Base-by-base conservation (phyloP, 2,113 vertebrate genomes). In the Gavia stellata region DNA sequence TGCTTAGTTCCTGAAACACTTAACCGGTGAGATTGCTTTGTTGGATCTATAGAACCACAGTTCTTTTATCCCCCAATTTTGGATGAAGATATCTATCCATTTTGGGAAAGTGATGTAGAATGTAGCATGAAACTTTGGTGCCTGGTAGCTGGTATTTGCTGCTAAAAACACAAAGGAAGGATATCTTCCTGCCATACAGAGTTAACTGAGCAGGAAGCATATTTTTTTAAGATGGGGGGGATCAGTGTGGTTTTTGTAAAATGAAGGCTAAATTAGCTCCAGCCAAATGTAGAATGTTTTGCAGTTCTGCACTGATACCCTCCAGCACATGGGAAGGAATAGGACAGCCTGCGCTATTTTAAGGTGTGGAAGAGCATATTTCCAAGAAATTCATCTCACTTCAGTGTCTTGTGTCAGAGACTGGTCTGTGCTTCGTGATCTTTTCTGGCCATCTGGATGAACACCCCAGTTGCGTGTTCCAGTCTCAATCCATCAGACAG, bases 81-180 rank as follows among this genome's bases (percentile, higher is more conserved):
- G 71, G 53, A 82, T 93, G 71, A 95, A 95, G 94, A 66, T 86
- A 80, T 81, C 66, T 65, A 36, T 10, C 87, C 78, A 3, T 92
- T 87, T 91, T 70, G 81, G 86, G 70, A 89, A 89, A 33, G 86
- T 14, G 42, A 42, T 62, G 71, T 68, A 66, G 92, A 95, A 80
- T 34, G 62, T 68, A 91, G 90, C 12, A 0, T 44, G 87, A 78
- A 91, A 90, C 81, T 87, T 92, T 82, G 84, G 89, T 92, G 86
- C 75, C 82, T 79, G 56, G 81, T 87, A 82, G 71, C 95, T 90
- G 91, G 81, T 55, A 49, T 81, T 84, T 67, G 89, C 93, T 25
- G 53, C 93, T 96, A 65, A 72, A 94, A 96, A 81, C 82, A 94
- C 95, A 94, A 93, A 92, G 91, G 93, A 61, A 93, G 86, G 80